phyloP scores from a whole-genome alignment of 92 coral and sea anemone species.

The Heteractis magnifica region DNA sequence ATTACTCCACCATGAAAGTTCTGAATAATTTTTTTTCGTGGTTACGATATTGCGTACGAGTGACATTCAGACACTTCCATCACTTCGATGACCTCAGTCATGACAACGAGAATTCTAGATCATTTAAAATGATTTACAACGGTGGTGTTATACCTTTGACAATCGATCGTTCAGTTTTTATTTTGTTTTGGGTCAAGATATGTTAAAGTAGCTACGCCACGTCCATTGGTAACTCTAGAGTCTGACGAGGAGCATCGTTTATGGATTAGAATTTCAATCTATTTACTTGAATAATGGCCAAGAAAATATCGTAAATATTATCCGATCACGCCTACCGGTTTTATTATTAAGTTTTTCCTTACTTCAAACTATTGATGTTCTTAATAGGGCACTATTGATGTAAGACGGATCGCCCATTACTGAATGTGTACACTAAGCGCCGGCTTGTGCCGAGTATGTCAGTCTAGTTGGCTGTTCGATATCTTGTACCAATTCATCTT shows the following conservation, averaged over 20 bases:
- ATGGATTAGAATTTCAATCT: background rate
- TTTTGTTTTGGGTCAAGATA: slow-evolving; percentile 6
- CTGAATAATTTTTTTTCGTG: too few species aligned
- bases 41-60: too few species aligned
- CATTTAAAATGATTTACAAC: background rate
- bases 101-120: background rate
- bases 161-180: background rate
- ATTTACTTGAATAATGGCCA: background rate
- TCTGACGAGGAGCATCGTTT: background rate
- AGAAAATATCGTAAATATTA: background rate
- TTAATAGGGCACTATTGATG: slow-evolving; percentile 8
- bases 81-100: background rate
- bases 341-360: background rate
- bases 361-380: background rate
- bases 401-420: background rate
- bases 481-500: too few species aligned
- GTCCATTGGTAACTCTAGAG: background rate
- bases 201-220: background rate
- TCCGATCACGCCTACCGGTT: slow-evolving; percentile 25
- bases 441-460: background rate
- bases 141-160: background rate
- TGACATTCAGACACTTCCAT: background rate
- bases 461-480: too few species aligned
- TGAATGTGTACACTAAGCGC: background rate
- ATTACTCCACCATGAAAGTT: too few species aligned